Percentiles rank a stretch among this genome's conserved stretches.
These are phyloP conservation scores for Cephus nigrinus DNA, from an alignment of 2,888 invertebrate species.

Conservation along the genomic window DNA sequence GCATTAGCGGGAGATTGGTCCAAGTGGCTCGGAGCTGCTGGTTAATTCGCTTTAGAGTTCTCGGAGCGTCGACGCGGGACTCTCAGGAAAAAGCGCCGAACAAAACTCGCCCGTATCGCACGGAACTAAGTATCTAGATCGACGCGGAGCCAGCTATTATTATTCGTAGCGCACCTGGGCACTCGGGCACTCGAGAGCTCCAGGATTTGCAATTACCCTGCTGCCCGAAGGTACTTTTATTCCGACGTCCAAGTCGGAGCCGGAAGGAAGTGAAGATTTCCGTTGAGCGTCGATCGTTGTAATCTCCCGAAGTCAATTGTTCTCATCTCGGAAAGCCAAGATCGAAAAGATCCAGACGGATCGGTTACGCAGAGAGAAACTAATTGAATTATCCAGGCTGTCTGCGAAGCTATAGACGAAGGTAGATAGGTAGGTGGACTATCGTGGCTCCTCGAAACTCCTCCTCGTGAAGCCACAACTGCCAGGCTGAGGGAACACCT, in stretches of 20 bases:
- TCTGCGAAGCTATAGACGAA: conserved; percentile 9
- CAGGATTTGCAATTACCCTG: conserved; percentile 55
- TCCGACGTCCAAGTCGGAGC: conserved; percentile 33
- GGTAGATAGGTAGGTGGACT: too few relatives aligned
- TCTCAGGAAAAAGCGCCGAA: not conserved
- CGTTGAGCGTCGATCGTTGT: conserved; percentile 34
- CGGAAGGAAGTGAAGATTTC: conserved; percentile 45
- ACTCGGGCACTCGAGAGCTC: conserved; percentile 56
- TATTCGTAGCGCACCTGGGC: conserved; percentile 51
- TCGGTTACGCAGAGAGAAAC: not conserved
- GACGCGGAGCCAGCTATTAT: conserved; percentile 3
- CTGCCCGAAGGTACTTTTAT: conserved; percentile 35
- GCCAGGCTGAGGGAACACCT: conserved; percentile 19
- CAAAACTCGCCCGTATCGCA: conserved; percentile 5
- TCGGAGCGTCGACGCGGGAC: not conserved
- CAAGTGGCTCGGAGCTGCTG: not conserved
- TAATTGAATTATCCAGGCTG: conserved; percentile 32
- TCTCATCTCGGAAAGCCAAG: too few relatives aligned
- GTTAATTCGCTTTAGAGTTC: too few relatives aligned
- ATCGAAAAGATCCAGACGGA: too few relatives aligned
- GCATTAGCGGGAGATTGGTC: conserved; percentile 1
- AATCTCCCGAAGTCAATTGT: not conserved
- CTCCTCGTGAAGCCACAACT: not conserved
- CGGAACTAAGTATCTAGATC: conserved; percentile 8
- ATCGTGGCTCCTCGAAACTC: too few relatives aligned